Evolutionary conservation across 2,888 invertebrate species (phyloP).

Genomic region (Platerodrilus igneus): DNA sequence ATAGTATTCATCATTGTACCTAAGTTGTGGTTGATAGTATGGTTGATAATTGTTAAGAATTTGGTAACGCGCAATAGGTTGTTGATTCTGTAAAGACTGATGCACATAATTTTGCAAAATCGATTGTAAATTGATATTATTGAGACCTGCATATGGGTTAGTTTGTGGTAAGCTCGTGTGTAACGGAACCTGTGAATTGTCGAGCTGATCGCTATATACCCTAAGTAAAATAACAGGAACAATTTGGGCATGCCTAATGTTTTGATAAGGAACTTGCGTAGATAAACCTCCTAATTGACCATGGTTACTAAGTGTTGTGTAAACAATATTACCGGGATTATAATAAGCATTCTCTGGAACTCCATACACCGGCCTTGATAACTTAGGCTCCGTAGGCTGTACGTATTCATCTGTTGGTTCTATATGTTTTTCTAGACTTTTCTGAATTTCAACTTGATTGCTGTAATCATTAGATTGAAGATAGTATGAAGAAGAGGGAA

Average conservation of each 20-base stretch:
- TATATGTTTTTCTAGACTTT: constrained; percentile 36
- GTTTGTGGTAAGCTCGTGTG: constrained; percentile 55
- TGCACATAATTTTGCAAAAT: constrained; percentile 53
- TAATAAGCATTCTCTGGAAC: constrained; percentile 2
- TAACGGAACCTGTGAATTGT: constrained; percentile 51
- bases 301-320: constrained; percentile 39
- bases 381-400: neutral
- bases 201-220: constrained; percentile 55
- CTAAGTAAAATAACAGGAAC: constrained; percentile 57
- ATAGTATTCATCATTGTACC: no score
- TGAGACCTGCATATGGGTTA: constrained; percentile 53
- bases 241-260: constrained; percentile 44
- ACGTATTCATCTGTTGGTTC: constrained; percentile 17
- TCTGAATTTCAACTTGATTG: constrained; percentile 31
- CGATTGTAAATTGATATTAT: constrained; percentile 54
- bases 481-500: constrained; percentile 43
- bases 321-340: constrained; percentile 39
- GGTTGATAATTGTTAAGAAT: constrained; percentile 2
- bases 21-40: constrained; percentile 1
- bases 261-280: constrained; percentile 49
- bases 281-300: constrained; percentile 52
- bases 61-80: constrained; percentile 14
- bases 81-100: constrained; percentile 35
- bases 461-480: neutral
- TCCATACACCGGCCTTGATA: constrained; percentile 3